These are phyloP conservation scores for Orthonychiurus folsomi DNA, from an alignment of 2,888 invertebrate species.

Conservation along the genomic window DNA sequence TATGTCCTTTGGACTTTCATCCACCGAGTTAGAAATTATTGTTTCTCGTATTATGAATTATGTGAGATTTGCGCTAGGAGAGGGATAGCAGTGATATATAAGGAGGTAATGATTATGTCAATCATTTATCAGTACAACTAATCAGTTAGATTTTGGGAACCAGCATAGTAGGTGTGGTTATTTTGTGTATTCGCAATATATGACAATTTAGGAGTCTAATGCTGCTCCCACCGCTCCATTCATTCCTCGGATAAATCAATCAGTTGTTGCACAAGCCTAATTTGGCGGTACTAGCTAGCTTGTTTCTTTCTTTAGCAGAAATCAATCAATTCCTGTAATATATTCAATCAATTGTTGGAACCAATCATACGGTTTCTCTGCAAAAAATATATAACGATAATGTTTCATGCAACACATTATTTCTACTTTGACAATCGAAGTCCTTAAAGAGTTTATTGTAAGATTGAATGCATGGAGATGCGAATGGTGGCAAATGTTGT, in stretches of 20 bases:
- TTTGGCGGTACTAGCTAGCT: background rate
- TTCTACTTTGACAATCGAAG: background rate
- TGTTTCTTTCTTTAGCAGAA: background rate
- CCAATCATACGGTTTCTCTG: background rate
- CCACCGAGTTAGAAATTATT: background rate
- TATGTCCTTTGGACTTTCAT: background rate
- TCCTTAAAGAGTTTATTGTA: background rate
- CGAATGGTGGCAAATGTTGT: slow-evolving; percentile 3
- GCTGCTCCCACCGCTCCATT: background rate
- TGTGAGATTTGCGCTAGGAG: background rate
- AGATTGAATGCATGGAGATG: background rate
- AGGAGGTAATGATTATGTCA: background rate
- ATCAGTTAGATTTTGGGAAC: too few species aligned
- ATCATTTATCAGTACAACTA: background rate
- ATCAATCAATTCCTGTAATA: background rate
- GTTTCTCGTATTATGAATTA: background rate
- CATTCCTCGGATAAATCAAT: background rate
- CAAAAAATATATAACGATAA: background rate
- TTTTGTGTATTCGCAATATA: too few species aligned
- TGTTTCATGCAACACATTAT: background rate
- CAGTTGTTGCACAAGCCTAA: background rate
- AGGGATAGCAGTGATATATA: background rate
- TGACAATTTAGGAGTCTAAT: too few species aligned
- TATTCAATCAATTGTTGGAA: too few species aligned
- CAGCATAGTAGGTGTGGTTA: too few species aligned